Conservation (phyloP, 2,113 vertebrate genomes). For the Tychaedon coryphoeus region DNA sequence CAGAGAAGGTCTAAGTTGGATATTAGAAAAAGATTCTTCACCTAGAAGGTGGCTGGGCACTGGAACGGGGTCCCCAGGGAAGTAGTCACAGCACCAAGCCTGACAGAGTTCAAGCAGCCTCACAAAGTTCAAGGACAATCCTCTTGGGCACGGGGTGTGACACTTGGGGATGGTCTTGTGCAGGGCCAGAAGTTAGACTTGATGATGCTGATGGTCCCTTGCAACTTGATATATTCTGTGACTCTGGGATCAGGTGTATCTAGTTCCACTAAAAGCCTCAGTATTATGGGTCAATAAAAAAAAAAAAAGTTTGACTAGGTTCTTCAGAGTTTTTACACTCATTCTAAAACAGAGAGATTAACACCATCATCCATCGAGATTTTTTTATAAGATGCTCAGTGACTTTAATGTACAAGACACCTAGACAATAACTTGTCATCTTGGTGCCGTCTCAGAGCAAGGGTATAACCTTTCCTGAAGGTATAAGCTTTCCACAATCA, state of each 20-base stretch:
- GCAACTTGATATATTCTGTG: not conserved
- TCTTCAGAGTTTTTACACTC: not conserved
- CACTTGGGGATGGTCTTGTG: not conserved
- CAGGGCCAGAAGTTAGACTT: not conserved
- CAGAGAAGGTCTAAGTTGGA: not conserved
- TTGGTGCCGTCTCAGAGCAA: not conserved
- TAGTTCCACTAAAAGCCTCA: not conserved
- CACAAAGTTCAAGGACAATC: not conserved
- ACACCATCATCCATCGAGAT: not conserved
- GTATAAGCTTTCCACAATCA: not conserved
- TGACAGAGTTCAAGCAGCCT: not conserved
- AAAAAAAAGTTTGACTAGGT: not conserved
- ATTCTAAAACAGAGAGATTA: not conserved
- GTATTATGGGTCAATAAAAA: not conserved
- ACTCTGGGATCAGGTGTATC: not conserved
- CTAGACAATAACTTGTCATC: not conserved
- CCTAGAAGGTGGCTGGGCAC: not conserved
- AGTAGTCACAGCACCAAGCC: not conserved
- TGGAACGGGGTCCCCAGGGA: not conserved
- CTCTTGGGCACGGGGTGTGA: not conserved
- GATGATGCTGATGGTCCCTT: not conserved
- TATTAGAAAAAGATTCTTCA: not conserved
- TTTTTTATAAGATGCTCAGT: not conserved
- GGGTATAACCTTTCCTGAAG: not conserved
- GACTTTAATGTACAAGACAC: not conserved